Evolutionary conservation across 2,797 vertebrate species (phyloP), one percentile per base, ranked within the genome.

Genomic region (Anguilla megastoma): DNA sequence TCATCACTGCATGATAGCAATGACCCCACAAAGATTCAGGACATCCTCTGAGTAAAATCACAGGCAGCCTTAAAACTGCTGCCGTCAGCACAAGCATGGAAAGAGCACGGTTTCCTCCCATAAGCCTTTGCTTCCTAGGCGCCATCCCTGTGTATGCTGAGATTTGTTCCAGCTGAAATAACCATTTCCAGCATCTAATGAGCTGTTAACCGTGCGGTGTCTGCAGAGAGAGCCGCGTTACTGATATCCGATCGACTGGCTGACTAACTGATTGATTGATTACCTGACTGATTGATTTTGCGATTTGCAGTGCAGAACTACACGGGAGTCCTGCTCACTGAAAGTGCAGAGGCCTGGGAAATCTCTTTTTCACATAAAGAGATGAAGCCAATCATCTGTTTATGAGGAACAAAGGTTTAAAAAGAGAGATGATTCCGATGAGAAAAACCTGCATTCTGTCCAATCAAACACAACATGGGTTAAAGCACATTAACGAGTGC

Each of bases 241-340:
- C 33, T 3, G 33, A 6, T 33, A 41, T 21, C 5, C 18, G 69
- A 71, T 30, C 27, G 74, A 41, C 16, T 45, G 30, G 21, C 36
- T 21, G 30, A 79, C 27, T 12, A 16, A 45, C 33, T 41, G 36
- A 45, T 79, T 79, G 33, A 21, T 79, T 36, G 71, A 33, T 76
- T 36, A 21, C n/a, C 71, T 79, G 74, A 21, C 74, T 79, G 74
- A 79, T 79, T 41, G 71, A 76, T 76, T 76, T 76, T 33, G 27
- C 2, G 0, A 76, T 33, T 76, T 76, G 5, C 10, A 76, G 33
- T 30, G 69, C 69, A 74, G 4, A 33, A 30, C 30, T 21, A 36
- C 69, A 33, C 5, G 8, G 2, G 27, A 74, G 69, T 14, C 30
- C 30, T 30, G 27, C n/a, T 10, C 12, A 2, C 69, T 74, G 30